phyloP scores from a whole-genome alignment of 2,113 vertebrate genomes.

The Mirounga angustirostris region DNA sequence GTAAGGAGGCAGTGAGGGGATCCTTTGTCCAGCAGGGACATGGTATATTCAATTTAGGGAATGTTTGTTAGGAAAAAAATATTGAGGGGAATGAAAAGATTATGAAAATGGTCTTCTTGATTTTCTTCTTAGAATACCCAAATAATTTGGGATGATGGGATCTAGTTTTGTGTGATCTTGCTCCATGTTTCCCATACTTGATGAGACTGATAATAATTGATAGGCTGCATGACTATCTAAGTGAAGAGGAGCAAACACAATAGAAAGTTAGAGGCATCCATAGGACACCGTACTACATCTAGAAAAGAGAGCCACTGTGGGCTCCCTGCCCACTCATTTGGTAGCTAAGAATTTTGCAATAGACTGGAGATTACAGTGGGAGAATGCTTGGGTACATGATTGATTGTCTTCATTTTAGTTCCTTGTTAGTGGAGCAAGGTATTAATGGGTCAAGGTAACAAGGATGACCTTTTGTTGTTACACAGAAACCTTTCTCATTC shows the following conservation, averaged over 20 bases:
- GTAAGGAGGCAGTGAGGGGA: background rate
- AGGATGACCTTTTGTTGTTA: background rate
- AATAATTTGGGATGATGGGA: background rate
- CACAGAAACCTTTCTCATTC: slow-evolving; percentile 28
- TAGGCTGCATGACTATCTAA: background rate
- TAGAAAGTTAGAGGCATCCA: background rate
- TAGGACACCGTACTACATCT: background rate
- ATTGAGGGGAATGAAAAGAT: background rate
- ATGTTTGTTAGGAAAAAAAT: background rate
- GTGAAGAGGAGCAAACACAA: background rate
- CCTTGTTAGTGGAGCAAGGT: background rate
- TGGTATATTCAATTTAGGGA: background rate
- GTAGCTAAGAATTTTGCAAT: background rate
- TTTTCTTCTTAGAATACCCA: background rate
- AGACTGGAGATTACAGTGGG: background rate
- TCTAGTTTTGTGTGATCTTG: background rate
- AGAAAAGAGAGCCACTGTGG: background rate
- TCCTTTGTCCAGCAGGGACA: background rate
- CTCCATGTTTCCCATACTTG: background rate
- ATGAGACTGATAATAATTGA: background rate
- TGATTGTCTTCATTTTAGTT: slow-evolving; percentile 67
- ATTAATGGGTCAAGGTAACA: slow-evolving; percentile 22
- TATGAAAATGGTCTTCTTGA: background rate
- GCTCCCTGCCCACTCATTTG: background rate
- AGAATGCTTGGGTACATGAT: background rate